Base-by-base conservation (phyloP, 2,797 vertebrate genomes). In the Falco naumanni region DNA sequence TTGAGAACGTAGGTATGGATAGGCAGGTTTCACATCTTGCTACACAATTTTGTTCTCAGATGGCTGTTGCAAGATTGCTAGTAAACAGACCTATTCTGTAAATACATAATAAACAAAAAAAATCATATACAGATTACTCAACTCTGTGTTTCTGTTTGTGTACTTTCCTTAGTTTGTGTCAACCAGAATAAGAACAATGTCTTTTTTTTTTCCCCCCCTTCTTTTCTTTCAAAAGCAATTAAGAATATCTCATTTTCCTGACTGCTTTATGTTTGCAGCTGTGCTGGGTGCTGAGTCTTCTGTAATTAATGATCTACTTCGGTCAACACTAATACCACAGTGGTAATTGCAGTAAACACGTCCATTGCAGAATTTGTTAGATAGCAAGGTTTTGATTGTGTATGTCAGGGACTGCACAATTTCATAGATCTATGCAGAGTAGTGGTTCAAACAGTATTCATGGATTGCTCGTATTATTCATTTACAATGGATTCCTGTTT, bases 261-360 rank as follows among this genome's bases (percentile, higher is more conserved):
- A 93, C 81, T 93, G 81, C 61, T 90, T 93, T 91, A 47, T 91
- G 72, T 71, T 91, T 94, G 89, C 94, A 95, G 95, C 96, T 95
- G 81, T 88, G 81, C 91, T 93, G 82, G 80, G 61, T 95, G 81
- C 87, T 75, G 84, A 83, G 87, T 89, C 71, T 89, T 95, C 70
- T 96, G 47, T 92, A 96, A 94, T 93, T 96, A 89, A 68, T 75
- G 74, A 82, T 76, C 71, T 84, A 11, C 87, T 96, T 94, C 77
- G 89, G 77, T 89, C 91, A 96, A 91, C 74, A 31, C 65, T 79
- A 82, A 95, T 71, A 91, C 82, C 79, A 91, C 45, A 75, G 76
- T 21, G 33, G 60, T 95, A 89, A 94, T 87, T 95, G 77, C 54
- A 84, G 84, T 93, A 91, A 94, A 95, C 83, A 84, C 66, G 65